Conservation (phyloP, 1,140 invertebrate genomes). For the Euborellia annulipes region DNA sequence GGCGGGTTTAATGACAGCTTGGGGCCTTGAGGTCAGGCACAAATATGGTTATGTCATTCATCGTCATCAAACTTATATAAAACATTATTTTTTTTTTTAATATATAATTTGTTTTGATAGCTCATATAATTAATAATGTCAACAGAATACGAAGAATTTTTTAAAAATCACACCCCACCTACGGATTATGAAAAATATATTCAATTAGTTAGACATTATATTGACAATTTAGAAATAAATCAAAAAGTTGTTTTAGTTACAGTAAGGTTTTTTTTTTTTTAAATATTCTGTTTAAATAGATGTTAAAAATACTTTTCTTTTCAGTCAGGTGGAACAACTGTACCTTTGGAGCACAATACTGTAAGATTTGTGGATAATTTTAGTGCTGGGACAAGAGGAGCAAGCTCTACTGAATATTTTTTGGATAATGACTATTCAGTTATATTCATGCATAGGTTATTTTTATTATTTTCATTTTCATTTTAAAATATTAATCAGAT, state of each 20-base stretch:
- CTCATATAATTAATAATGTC: constrained; percentile 27
- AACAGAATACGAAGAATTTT: constrained; percentile 63
- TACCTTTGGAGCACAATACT: constrained; percentile 91
- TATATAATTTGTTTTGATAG: too few species aligned
- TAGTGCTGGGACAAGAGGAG: constrained; percentile 86
- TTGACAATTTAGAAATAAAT: constrained; percentile 41
- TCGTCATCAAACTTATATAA: too few species aligned
- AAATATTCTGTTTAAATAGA: constrained; percentile 12
- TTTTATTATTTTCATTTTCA: constrained; percentile 1
- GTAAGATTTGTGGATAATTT: constrained; percentile 98
- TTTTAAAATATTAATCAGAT: constrained; percentile 1
- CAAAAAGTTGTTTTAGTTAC: constrained; percentile 60
- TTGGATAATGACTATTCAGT: constrained; percentile 62
- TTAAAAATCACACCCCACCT: constrained; percentile 53
- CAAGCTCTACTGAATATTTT: constrained; percentile 92
- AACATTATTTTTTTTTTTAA: too few species aligned
- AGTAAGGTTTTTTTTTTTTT: constrained; percentile 33
- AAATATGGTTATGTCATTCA: too few species aligned
- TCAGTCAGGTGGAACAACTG: constrained; percentile 93
- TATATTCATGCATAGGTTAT: constrained; percentile 55
- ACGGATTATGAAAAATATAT: constrained; percentile 53
- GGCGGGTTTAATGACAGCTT: too few species aligned
- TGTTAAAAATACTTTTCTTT: constrained; percentile 21
- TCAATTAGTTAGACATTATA: constrained; percentile 51
- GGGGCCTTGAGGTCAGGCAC: too few species aligned